Conservation (phyloP, 2,888 invertebrate genomes). For the Silvanus unidentatus region DNA sequence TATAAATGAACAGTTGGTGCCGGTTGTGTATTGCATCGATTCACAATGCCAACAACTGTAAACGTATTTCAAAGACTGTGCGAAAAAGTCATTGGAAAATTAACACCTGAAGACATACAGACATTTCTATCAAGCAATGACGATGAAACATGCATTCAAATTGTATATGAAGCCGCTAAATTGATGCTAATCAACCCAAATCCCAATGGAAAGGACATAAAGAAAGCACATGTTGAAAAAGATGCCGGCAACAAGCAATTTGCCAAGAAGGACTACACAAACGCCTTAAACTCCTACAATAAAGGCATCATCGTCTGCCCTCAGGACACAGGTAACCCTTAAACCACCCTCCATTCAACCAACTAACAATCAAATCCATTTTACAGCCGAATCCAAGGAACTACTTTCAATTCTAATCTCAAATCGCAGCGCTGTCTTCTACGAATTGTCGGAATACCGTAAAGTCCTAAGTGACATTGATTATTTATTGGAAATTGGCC, state of each 20-base stretch:
- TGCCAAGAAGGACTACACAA: conserved; percentile 61
- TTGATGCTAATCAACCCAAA: conserved; percentile 32
- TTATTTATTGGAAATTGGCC: conserved; percentile 54
- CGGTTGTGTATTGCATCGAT: too few species aligned
- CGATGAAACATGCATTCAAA: conserved; percentile 61
- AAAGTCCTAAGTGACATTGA: conserved; percentile 66
- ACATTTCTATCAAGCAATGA: conserved; percentile 58
- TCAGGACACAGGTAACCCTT: conserved; percentile 57
- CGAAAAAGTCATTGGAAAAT: conserved; percentile 46
- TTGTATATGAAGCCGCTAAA: conserved; percentile 49
- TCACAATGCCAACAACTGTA: too few species aligned
- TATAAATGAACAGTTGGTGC: too few species aligned
- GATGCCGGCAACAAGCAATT: conserved; percentile 68
- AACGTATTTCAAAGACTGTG: conserved; percentile 57
- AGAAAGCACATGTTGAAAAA: conserved; percentile 60
- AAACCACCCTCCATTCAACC: neutral
- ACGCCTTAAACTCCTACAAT: conserved; percentile 65
- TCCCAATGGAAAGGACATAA: conserved; percentile 50
- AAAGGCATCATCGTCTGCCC: conserved; percentile 64
- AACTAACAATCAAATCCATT: neutral
- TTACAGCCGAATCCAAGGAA: conserved; percentile 44
- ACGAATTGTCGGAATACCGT: conserved; percentile 63
- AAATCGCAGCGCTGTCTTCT: conserved; percentile 75
- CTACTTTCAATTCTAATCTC: conserved; percentile 67
- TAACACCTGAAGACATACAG: conserved; percentile 53